These are phyloP conservation scores for Eulemur rufifrons DNA, from an alignment of 2,113 vertebrate species.

Conservation along the genomic window DNA sequence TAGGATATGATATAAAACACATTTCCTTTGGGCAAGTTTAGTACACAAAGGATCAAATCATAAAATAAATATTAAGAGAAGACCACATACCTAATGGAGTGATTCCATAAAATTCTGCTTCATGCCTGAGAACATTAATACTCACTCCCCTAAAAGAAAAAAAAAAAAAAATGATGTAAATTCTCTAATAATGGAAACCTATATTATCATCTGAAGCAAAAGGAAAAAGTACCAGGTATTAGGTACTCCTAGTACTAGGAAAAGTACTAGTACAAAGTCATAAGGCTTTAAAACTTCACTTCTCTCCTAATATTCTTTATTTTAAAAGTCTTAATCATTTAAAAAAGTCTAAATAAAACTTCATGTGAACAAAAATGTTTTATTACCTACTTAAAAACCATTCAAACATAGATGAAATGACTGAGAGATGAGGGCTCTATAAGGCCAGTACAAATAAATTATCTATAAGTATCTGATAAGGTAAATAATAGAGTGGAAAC, in stretches of 20 bases:
- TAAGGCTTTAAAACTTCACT: not conserved
- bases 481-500: not conserved
- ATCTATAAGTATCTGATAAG: not conserved
- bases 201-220: not conserved
- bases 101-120: constrained; percentile 99
- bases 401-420: not conserved
- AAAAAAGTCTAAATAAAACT: not conserved
- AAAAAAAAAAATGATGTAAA: constrained; percentile 32
- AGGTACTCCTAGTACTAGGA: no score
- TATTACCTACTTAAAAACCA: not conserved
- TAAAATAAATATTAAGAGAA: not conserved
- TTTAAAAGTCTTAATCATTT: not conserved
- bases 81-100: constrained; percentile 94
- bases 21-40: not conserved
- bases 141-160: constrained; percentile 92
- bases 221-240: not conserved
- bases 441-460: not conserved
- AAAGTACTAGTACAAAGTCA: no score
- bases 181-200: not conserved
- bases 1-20: not conserved
- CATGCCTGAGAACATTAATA: constrained; percentile 95
- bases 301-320: not conserved
- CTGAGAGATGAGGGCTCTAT: not conserved
- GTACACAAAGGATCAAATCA: not conserved
- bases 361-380: not conserved